Evolutionary conservation across 2,888 invertebrate genomes (phyloP), one percentile per base, ranked within the genome.

Genomic region (Chloroclystis v-ata): DNA sequence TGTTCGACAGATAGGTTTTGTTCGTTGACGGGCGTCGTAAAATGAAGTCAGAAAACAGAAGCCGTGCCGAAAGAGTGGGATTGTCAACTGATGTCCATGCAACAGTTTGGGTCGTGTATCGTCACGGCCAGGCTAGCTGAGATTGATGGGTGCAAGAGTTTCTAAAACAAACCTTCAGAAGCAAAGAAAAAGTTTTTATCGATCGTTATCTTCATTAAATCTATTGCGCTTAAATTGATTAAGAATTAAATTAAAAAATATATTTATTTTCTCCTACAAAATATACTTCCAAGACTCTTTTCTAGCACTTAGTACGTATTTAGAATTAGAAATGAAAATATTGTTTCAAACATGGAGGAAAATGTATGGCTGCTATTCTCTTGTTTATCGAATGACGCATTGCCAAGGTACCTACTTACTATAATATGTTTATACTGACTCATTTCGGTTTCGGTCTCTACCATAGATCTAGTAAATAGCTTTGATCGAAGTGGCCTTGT

Each of bases 1-100:
- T 67, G 60, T 54, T 80, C 82, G 87, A 85, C 87, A 86, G 80
- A 63, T 49, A 49, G 29, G 59, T 60, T 74, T 87, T 87, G 84
- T 87, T 51, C 50, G 50, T 46, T 67, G 85, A 85, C 77, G 78
- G 75, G 71, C 85, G 80, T 83, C 62, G 75, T 75, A 61, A 82
- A 83, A 76, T 60, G 68, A 52, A 64, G 64, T 71, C 72, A 72
- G 75, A 75, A 74, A 74, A 81, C 77, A 81, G 70, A 75, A 69
- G 68, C 49, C 77, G 74, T 79, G 73, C 70, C 76, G 77, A 82
- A 81, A 72, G 57, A 55, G 55, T 49, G 63, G 72, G 74, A 79
- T 80, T 86, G 82, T 83, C 67, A 59, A 55, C 52, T 75, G 82
- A 86, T 74, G 70, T 56, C 73, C 85, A 74, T 82, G 60, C 67